Evolutionary conservation across 2,113 vertebrate species (phyloP), one percentile per base, ranked within the genome.

Genomic region (Australoheros scitulus): DNA sequence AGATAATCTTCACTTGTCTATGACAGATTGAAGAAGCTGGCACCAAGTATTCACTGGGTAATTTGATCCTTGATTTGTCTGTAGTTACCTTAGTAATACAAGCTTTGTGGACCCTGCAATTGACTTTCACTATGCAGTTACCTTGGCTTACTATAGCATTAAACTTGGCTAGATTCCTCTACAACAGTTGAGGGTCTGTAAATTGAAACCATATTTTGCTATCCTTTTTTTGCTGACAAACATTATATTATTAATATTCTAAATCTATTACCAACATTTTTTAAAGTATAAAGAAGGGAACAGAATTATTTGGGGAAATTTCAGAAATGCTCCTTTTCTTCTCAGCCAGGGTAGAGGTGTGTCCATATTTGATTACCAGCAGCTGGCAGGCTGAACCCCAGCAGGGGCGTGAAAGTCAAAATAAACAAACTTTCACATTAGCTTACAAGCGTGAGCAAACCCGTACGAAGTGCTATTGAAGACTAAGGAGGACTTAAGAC

Each of bases 61-160:
- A 86, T 77, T 60, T 59, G 32, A 86, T 34, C 58, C 68, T 57
- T 72, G 22, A 77, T 86, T 79, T 61, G 77, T 63, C 18, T 77
- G 57, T 22, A 50, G 20, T 88, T 83, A 61, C 78, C 79, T 79
- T 50, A 55, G 59, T 41, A 86, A 70, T 43, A 47, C 76, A 77
- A 68, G 58, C 63, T 82, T 64, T 85, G 58, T 56, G 80, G 82
- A 87, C 80, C 79, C 70, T 60, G 85, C 79, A 52, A 52, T 47
- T 75, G 64, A 68, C 43, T 65, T 61, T 89, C 24, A 75, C 84
- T 82, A 79, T 87, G 84, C 50, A 70, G 58, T 78, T 80, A 83
- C 77, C 77, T 65, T 77, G 76, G 77, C 70, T 70, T 64, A 34
- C 47, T 63, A 38, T 63, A 70, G 76, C 47, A 85, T 55, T 72